phyloP scores from a whole-genome alignment of 2,113 vertebrate species.

The Gadus chalcogrammus region DNA sequence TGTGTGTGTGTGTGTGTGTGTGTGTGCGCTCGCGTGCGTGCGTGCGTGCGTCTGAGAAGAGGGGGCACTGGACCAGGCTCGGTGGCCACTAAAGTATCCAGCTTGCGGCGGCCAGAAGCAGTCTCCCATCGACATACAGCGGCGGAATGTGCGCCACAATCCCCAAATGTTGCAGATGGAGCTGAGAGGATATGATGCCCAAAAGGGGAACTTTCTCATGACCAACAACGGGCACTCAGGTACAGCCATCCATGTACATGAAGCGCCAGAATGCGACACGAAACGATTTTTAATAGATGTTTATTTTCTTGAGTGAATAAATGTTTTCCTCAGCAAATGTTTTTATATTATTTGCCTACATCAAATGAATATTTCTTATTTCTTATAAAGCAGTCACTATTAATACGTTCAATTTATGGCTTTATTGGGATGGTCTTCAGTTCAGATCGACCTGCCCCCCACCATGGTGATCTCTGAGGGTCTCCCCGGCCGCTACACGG shows the following conservation, averaged over 20 bases:
- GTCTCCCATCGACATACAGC: conserved; percentile 86
- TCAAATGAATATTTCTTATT: conserved; percentile 1
- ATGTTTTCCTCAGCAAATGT: too few species aligned
- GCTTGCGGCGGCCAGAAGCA: conserved; percentile 76
- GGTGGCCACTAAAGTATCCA: conserved; percentile 77
- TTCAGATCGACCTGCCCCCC: conserved; percentile 81
- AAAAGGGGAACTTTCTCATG: conserved; percentile 69
- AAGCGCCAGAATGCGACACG: too few species aligned
- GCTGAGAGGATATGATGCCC: conserved; percentile 72
- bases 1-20: neutral
- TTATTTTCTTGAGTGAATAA: too few species aligned
- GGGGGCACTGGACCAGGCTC: conserved; percentile 74
- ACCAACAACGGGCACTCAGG: conserved; percentile 89
- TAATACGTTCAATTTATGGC: too few species aligned
- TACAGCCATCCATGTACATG: conserved; percentile 41
- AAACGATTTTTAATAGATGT: too few species aligned
- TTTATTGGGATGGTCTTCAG: conserved; percentile 57
- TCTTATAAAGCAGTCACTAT: too few species aligned
- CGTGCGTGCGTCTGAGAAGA: conserved; percentile 47
- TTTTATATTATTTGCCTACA: too few species aligned
- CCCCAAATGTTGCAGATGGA: conserved; percentile 64
- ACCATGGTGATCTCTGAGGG: conserved; percentile 76
- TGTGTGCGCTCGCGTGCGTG: neutral
- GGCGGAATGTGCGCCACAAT: conserved; percentile 69
- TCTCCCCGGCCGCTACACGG: conserved; percentile 68